Evolutionary conservation across 2,888 invertebrate genomes (phyloP), one percentile per base, ranked within the genome.

Genomic region (Anthophora plumipes): DNA sequence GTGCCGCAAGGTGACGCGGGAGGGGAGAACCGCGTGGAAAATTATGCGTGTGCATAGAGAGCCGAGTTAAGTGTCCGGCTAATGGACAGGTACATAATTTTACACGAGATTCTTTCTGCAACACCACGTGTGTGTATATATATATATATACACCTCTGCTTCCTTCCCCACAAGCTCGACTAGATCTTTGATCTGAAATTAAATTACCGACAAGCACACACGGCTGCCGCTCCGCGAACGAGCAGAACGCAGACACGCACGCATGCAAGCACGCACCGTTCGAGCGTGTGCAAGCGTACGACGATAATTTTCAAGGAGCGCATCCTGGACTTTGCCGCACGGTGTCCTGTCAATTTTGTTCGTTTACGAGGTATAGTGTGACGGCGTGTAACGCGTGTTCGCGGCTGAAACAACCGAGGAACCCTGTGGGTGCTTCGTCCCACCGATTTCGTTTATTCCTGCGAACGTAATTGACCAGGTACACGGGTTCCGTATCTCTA

Each of bases 61-160:
- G 72, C 60, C 70, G 73, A 82, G 77, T 86, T 81, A 85, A 85
- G 83, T 60, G 85, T 78, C 87, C 73, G 69, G 74, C 70, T 87
- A 87, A 85, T 87, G 80, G 79, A 85, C 87, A 81, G 87, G 77
- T 83, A 77, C 87, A 85, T 85, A 87, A 86, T 86, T 85, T 84
- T 70, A 67, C 61, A 37, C 31, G n/a, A 48, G 59, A 54, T 69
- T 70, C 37, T 80, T 80, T 72, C 75, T 41, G 52, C 63, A 31
- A 31, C 31, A 31, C 31, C 31, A 31, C 31, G 2, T 31, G 4
- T 31, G 31, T n/a, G n/a, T n/a, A n/a, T n/a, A n/a, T n/a, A n/a
- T n/a, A n/a, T n/a, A n/a, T n/a, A n/a, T 31, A 31, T 31, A 31
- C 4, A 37, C 41, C 20, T n/a, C 37, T 17, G 55, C 54, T 80